These are phyloP conservation scores for Formica exsecta DNA, from an alignment of 1,140 invertebrate species.

Conservation along the genomic window DNA sequence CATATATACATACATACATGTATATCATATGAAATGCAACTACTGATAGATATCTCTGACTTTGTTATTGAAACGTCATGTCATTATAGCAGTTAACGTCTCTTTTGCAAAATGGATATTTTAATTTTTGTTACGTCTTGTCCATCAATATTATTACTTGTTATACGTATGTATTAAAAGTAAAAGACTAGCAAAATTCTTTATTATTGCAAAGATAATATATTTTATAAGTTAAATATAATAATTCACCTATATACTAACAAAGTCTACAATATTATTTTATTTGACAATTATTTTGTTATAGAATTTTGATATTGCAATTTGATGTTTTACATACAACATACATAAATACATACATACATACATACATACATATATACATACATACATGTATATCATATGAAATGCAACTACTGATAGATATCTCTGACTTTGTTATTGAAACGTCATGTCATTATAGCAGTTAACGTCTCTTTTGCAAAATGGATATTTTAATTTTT, in stretches of 20 bases:
- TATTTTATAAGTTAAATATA: background rate
- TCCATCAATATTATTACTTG: slow-evolving; percentile 31
- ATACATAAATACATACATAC: too few species aligned
- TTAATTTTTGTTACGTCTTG: slow-evolving; percentile 38
- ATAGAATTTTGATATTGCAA: background rate
- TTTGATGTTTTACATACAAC: background rate
- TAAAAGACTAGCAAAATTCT: slow-evolving; percentile 39
- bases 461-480: slow-evolving; percentile 14
- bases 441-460: slow-evolving; percentile 15
- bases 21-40: slow-evolving; percentile 16
- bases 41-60: slow-evolving; percentile 4
- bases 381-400: background rate
- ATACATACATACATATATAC: too few species aligned
- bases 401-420: slow-evolving; percentile 2
- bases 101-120: slow-evolving; percentile 36
- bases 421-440: slow-evolving; percentile 44
- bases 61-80: slow-evolving; percentile 48
- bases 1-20: too few species aligned
- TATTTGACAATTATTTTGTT: slow-evolving; percentile 1
- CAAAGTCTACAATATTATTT: background rate
- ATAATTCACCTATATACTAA: slow-evolving; percentile 1
- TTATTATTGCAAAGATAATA: background rate
- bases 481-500: slow-evolving; percentile 45
- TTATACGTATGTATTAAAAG: background rate
- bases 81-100: background rate